Evolutionary conservation across 2,888 invertebrate species (phyloP).

Genomic region (Epirrhoe alternata): DNA sequence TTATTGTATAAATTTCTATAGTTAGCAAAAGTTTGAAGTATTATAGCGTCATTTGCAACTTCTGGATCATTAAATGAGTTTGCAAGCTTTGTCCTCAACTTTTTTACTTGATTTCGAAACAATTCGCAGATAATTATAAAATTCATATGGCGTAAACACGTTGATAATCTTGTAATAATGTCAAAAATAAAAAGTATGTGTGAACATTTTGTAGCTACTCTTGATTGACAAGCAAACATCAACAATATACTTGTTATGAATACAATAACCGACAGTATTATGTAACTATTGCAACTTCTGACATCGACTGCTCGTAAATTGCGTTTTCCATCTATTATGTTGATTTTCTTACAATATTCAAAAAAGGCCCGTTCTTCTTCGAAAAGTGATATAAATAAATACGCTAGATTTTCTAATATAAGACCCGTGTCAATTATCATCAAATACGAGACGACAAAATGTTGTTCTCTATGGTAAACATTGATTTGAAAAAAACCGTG

Average conservation of each 20-base stretch:
- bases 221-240: neutral
- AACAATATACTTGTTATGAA: neutral
- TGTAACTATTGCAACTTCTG: neutral
- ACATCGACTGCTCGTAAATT: neutral
- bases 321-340: neutral
- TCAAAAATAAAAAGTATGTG: neutral
- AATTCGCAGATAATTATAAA: no score
- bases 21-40: no score
- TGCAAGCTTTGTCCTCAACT: no score
- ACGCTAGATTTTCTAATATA: neutral
- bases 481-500: neutral
- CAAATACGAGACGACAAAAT: neutral
- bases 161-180: no score
- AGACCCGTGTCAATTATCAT: neutral
- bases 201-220: neutral
- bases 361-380: neutral
- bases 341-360: neutral
- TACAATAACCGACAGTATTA: slow-evolving; percentile 1
- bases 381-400: neutral
- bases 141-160: no score
- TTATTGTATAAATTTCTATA: no score
- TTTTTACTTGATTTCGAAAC: no score
- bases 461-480: neutral
- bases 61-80: no score
- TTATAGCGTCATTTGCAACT: no score